These are phyloP conservation scores for Asbolus verrucosus DNA, from an alignment of 1,140 invertebrate genomes.

Conservation along the genomic window DNA sequence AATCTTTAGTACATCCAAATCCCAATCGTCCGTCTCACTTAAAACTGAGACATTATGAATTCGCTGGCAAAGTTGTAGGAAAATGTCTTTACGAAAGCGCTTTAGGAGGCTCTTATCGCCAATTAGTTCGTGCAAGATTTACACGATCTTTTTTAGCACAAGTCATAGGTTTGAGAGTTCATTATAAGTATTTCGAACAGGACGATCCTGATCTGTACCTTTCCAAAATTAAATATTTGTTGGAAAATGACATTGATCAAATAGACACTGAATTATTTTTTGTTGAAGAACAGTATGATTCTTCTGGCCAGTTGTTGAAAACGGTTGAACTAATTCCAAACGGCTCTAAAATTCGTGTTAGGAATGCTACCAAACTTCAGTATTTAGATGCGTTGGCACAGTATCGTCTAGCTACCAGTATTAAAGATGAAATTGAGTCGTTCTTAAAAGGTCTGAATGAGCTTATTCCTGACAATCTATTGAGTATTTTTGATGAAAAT, in stretches of 20 bases:
- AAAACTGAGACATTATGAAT: conserved; percentile 92
- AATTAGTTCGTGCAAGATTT: conserved; percentile 90
- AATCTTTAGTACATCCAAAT: conserved; percentile 91
- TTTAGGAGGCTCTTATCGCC: conserved; percentile 87
- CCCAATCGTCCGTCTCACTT: conserved; percentile 77
- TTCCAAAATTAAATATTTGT: conserved; percentile 91
- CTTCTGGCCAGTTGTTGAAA: conserved; percentile 79
- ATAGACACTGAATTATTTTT: conserved; percentile 87
- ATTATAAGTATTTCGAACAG: conserved; percentile 97
- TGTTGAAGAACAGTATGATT: conserved; percentile 89
- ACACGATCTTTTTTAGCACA: conserved; percentile 94
- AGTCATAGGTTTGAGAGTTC: conserved; percentile 91
- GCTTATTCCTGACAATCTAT: conserved; percentile 91
- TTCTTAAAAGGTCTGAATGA: conserved; percentile 92
- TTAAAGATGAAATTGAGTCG: conserved; percentile 86
- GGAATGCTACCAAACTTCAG: conserved; percentile 81
- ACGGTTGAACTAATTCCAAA: conserved; percentile 82
- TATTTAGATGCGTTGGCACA: conserved; percentile 92
- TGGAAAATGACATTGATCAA: conserved; percentile 86
- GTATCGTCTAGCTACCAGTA: conserved; percentile 83
- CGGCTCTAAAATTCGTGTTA: conserved; percentile 77
- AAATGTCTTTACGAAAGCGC: conserved; percentile 94
- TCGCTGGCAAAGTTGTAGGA: conserved; percentile 94
- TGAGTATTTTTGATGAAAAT: conserved; percentile 96
- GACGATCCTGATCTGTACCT: conserved; percentile 94